These are phyloP conservation scores for Boleophthalmus pectinirostris DNA, from an alignment of 2,113 vertebrate genomes.

Conservation along the genomic window DNA sequence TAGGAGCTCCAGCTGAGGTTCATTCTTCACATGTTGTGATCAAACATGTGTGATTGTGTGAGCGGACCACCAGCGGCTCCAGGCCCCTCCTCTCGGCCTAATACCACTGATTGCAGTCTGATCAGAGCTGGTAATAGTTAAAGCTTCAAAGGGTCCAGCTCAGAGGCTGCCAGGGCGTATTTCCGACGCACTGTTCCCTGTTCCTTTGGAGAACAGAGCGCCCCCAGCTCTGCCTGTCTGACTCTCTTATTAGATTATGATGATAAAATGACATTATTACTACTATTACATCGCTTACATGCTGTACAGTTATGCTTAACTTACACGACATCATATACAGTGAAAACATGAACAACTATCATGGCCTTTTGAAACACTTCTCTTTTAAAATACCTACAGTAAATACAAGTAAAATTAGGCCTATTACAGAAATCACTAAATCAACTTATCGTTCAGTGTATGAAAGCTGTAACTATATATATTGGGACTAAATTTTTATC, in stretches of 20 bases:
- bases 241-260: neutral
- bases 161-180: constrained; percentile 58
- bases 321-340: neutral
- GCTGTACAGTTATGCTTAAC: neutral
- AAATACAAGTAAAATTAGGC: neutral
- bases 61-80: constrained; percentile 59
- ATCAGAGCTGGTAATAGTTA: constrained; percentile 70
- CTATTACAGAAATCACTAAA: too few species aligned
- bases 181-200: constrained; percentile 49
- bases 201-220: constrained; percentile 28
- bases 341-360: neutral
- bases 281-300: neutral
- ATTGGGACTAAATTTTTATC: too few species aligned
- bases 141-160: constrained; percentile 62
- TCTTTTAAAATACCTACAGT: too few species aligned
- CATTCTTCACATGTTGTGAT: constrained; percentile 27
- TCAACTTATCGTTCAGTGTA: too few species aligned
- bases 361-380: neutral
- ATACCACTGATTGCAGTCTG: constrained; percentile 67
- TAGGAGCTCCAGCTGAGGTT: constrained; percentile 42
- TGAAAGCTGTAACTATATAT: too few species aligned
- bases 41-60: constrained; percentile 27
- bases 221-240: constrained; percentile 18
- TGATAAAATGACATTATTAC: constrained; percentile 3
- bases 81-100: constrained; percentile 60